Conservation (phyloP, 2,888 invertebrate species). For the Teinopalpus imperialis region DNA sequence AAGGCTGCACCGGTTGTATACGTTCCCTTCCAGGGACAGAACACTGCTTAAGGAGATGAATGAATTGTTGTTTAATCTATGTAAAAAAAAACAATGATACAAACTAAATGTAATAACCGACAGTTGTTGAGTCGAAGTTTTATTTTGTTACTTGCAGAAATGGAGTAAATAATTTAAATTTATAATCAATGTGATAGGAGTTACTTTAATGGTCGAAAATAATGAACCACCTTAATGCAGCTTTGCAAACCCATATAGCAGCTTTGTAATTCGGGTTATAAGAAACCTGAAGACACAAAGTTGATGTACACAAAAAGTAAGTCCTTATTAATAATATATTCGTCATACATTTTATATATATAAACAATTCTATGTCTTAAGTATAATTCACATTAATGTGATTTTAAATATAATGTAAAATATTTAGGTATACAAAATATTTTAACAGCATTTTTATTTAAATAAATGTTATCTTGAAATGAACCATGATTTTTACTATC, state of each 20-base stretch:
- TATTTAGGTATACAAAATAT: constrained; percentile 29
- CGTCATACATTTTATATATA: no score
- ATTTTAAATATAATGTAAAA: constrained; percentile 9
- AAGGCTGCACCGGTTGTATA: constrained; percentile 67
- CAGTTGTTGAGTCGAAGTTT: constrained; percentile 2
- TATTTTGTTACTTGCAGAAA: background rate
- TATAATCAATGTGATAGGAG: no score
- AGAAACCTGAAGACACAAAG: no score
- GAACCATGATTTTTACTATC: constrained; percentile 12
- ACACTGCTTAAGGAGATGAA: constrained; percentile 47
- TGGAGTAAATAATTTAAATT: no score
- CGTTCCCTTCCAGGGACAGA: constrained; percentile 75
- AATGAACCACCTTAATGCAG: no score
- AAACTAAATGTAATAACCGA: constrained; percentile 9
- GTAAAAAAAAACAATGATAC: background rate
- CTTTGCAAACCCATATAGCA: no score
- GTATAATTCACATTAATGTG: background rate
- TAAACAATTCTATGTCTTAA: background rate
- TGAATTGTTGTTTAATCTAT: background rate
- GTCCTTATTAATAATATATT: no score
- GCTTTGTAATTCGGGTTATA: no score
- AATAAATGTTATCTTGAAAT: constrained; percentile 31
- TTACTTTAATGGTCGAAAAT: no score
- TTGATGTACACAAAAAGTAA: no score
- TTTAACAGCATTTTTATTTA: constrained; percentile 40